phyloP scores from a whole-genome alignment of 2,797 vertebrate genomes.

The Poeciliopsis infans region DNA sequence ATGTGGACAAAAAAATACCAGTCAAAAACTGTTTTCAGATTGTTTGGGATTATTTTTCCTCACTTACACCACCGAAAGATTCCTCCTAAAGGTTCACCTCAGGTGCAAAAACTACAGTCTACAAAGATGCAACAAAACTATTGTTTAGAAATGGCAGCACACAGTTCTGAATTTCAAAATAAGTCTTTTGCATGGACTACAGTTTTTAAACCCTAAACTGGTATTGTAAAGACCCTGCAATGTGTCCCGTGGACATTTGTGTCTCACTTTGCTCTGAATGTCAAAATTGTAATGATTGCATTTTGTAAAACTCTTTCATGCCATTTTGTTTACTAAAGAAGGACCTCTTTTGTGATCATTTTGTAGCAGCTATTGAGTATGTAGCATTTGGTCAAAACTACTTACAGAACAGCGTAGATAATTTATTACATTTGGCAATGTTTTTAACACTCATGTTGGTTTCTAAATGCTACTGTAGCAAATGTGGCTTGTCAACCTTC shows the following conservation, averaged over 20 bases:
- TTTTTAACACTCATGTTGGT: slow-evolving; percentile 31
- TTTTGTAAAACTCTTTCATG: slow-evolving; percentile 64
- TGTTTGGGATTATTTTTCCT: slow-evolving; percentile 40
- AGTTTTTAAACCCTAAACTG: slow-evolving; percentile 78
- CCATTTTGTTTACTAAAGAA: slow-evolving; percentile 55
- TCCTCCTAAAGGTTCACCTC: slow-evolving; percentile 51
- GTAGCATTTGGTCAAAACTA: slow-evolving; percentile 66
- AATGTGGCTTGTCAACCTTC: slow-evolving; percentile 42
- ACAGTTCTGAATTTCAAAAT: slow-evolving; percentile 38
- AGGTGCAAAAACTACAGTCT: slow-evolving; percentile 51
- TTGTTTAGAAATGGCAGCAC: slow-evolving; percentile 64
- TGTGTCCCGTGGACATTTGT: slow-evolving; percentile 86
- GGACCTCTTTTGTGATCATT: slow-evolving; percentile 57
- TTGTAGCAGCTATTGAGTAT: slow-evolving; percentile 74
- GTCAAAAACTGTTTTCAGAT: slow-evolving; percentile 65
- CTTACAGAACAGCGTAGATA: slow-evolving; percentile 37
- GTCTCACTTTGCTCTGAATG: slow-evolving; percentile 75
- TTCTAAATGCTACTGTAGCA: slow-evolving; percentile 52
- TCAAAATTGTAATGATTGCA: slow-evolving; percentile 60
- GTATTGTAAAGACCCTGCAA: slow-evolving; percentile 72
- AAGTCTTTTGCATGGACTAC: slow-evolving; percentile 46
- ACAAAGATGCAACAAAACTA: slow-evolving; percentile 56
- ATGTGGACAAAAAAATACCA: slow-evolving; percentile 40
- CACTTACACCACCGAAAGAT: slow-evolving; percentile 31
- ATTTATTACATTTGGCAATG: slow-evolving; percentile 30